Evolutionary conservation across 1,140 invertebrate species (phyloP), one percentile per base, ranked within the genome.

Genomic region (Drosophila tropicalis): DNA sequence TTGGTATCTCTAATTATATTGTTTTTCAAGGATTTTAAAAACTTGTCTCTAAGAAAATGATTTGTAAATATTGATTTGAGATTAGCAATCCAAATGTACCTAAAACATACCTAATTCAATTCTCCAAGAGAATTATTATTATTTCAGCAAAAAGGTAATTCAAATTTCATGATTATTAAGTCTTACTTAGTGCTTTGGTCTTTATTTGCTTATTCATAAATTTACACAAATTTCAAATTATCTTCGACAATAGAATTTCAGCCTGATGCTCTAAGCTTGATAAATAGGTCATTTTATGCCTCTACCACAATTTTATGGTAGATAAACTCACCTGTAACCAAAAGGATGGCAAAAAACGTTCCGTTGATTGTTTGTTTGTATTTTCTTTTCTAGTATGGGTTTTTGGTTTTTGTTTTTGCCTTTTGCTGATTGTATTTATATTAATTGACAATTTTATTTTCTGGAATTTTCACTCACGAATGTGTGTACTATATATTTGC

Each of bases 221-320:
- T 36, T 51, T 44, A 17, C 41, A 15, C 15, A 5, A 7, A 44
- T 44, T 6, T 51, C 17, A 19, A 22, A 12, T 22, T 22, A 51
- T 51, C 17, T 51, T 51, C 10, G 5, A 29, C 29, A 29, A 29
- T 25, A 29, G 29, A 29, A 29, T 29, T 29, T 29, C 5, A 29
- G 29, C 5, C 29, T 29, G 5, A 29, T 5, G 6, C 29, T 29
- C 29, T 29, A 29, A 29, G 29, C 41, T 63, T 55, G 17, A 10
- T 66, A 76, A 76, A 76, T 76, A 76, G 73, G 73, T 76, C 73
- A 76, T 76, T 69, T 51, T 70, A 66, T 56, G 15, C 54, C 72
- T 62, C 5, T 36, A 19, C 51, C 32, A 51, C 10, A 17, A 9
- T 51, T 3, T 47, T 5, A 29, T 29, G 29, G 44, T 51, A 22